phyloP scores from a whole-genome alignment of 30 jellyfish, hydroid and myxozoan genomes.

The Rhopilema esculentum region DNA sequence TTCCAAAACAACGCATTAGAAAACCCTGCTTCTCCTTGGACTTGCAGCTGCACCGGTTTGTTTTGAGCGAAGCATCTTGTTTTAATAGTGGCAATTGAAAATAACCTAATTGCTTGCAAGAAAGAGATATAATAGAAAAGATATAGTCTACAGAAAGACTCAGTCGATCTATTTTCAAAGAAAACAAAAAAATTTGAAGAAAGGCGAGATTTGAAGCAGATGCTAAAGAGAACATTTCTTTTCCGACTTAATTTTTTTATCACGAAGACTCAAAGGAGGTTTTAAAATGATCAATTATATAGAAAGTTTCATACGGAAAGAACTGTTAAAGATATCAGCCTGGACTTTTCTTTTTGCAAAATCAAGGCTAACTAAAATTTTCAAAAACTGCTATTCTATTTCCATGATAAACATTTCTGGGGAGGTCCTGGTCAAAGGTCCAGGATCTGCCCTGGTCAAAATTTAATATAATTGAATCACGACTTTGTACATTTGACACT shows the following conservation, averaged over 20 bases:
- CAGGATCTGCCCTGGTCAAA: too few species aligned
- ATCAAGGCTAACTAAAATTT: too few species aligned
- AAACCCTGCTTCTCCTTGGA: neutral
- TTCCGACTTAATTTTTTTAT: neutral
- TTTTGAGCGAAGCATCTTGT: slow-evolving; percentile 4
- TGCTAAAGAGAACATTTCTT: neutral
- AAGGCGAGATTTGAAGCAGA: too few species aligned
- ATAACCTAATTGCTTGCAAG: neutral
- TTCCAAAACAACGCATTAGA: slow-evolving; percentile 4
- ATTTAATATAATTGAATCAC: too few species aligned
- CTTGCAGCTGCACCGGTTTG: slow-evolving; percentile 5
- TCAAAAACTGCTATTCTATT: too few species aligned
- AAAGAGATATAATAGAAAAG: neutral
- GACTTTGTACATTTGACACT: too few species aligned
- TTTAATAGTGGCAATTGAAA: slow-evolving; percentile 1
- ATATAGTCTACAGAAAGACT: neutral
- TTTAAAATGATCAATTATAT: neutral
- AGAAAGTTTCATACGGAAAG: neutral
- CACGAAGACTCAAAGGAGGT: neutral
- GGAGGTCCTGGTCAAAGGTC: too few species aligned
- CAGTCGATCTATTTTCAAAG: neutral
- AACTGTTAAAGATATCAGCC: neutral
- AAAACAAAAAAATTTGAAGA: neutral
- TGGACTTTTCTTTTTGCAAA: too few species aligned
- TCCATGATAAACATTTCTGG: too few species aligned